phyloP scores from a whole-genome alignment of 2,797 vertebrate species.

The Rhabdophis nuchalis region DNA sequence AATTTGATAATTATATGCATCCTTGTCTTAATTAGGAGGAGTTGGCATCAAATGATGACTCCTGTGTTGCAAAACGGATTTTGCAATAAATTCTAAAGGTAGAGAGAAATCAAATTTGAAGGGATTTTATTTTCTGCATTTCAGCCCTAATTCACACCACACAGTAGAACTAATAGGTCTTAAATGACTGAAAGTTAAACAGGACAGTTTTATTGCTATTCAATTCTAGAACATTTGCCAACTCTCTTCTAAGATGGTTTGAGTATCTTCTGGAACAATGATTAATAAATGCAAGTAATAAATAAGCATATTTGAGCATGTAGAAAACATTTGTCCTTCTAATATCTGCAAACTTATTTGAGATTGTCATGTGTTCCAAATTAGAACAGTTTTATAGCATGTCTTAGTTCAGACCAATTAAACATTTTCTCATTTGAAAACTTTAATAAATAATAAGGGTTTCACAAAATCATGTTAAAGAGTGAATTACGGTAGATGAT shows the following conservation, averaged over 20 bases:
- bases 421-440: neutral
- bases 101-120: neutral
- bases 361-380: neutral
- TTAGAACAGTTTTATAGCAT: neutral
- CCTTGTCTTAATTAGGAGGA: conserved; percentile 2
- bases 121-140: neutral
- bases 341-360: neutral
- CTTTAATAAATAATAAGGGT: neutral
- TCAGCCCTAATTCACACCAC: neutral
- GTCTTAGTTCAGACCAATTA: neutral
- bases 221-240: neutral
- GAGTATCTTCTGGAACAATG: neutral
- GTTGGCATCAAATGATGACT: neutral
- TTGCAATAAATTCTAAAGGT: neutral
- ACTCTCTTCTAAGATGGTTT: neutral
- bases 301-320: neutral
- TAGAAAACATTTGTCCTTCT: neutral
- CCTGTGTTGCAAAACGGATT: neutral
- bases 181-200: neutral
- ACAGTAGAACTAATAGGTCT: neutral
- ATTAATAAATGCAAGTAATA: neutral
- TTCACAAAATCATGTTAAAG: neutral
- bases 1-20: neutral
- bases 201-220: neutral
- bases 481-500: neutral